A percentile compares a stretch with the other conserved stretches of the same genome.
Evolutionary conservation across 1,140 invertebrate genomes (phyloP).

Genomic region (Drosophila repletoides): DNA sequence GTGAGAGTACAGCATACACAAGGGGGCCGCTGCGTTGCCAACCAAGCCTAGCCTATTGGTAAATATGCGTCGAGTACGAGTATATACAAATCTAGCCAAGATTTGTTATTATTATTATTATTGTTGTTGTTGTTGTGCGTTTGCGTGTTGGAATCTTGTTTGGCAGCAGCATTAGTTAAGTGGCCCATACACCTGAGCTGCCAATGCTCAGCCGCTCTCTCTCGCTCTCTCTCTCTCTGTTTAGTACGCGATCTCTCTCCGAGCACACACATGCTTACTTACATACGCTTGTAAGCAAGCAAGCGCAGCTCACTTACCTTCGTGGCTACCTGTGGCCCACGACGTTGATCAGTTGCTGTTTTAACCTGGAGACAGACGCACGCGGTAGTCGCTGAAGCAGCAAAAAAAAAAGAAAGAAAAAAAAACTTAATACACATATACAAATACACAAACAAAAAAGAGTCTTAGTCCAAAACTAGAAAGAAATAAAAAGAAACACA

Average conservation of each 20-base stretch:
- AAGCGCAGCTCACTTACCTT: constrained; percentile 68
- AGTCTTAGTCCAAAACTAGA: constrained; percentile 61
- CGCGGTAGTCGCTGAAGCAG: constrained; percentile 42
- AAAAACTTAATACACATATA: constrained; percentile 32
- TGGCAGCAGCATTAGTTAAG: constrained; percentile 41
- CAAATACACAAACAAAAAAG: constrained; percentile 7
- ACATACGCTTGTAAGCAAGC: constrained; percentile 9
- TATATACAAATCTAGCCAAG: constrained; percentile 14
- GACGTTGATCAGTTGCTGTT: constrained; percentile 66
- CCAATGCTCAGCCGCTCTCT: background rate
- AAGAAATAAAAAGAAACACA: constrained; percentile 54
- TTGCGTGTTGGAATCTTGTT: constrained; percentile 73
- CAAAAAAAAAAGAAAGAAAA: constrained; percentile 12
- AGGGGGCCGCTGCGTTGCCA: constrained; percentile 36
- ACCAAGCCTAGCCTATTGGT: constrained; percentile 51
- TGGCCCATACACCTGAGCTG: constrained; percentile 47
- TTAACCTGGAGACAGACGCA: constrained; percentile 57
- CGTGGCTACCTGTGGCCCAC: constrained; percentile 59
- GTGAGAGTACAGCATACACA: constrained; percentile 19
- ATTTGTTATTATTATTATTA: constrained; percentile 10
- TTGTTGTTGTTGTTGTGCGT: constrained; percentile 43
- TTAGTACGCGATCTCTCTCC: background rate
- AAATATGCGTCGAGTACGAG: no score
- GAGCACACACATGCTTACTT: background rate
- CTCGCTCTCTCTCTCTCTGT: constrained; percentile 4